These are phyloP conservation scores for Mnemiopsis leidyi DNA, from an alignment of 37 sponge, comb jelly and placozoan species.

Conservation along the genomic window DNA sequence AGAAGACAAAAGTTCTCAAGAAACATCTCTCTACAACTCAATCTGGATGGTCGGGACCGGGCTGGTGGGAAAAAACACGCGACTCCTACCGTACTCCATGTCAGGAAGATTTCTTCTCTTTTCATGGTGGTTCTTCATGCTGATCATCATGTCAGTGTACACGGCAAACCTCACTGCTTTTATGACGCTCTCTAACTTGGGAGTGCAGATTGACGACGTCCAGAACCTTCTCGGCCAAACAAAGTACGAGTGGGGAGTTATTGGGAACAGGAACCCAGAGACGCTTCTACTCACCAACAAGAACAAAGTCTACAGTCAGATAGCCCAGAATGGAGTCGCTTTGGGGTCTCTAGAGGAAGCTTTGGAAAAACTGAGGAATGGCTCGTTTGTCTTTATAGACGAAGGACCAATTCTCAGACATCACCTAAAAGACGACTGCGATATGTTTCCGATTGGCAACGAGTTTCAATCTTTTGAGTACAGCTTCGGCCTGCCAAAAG, in stretches of 20 bases:
- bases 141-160: constrained; percentile 11
- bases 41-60: not conserved
- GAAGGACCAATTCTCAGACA: not conserved
- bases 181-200: not conserved
- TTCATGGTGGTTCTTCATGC: constrained; percentile 44
- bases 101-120: not conserved
- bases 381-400: constrained; percentile 13
- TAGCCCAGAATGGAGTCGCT: not conserved
- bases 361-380: not conserved
- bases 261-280: constrained; percentile 33
- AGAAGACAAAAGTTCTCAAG: not conserved
- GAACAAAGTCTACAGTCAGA: not conserved
- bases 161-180: constrained; percentile 27
- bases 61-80: not conserved
- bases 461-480: constrained; percentile 35
- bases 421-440: constrained; percentile 16
- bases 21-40: constrained; percentile 24
- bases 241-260: not conserved
- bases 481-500: constrained; percentile 19
- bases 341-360: not conserved
- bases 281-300: constrained; percentile 25
- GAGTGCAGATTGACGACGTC: not conserved
- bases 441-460: not conserved
- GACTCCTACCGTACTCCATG: not conserved
- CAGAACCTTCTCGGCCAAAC: not conserved